Conservation (phyloP, 1,140 invertebrate genomes). For the Aphis gossypii region DNA sequence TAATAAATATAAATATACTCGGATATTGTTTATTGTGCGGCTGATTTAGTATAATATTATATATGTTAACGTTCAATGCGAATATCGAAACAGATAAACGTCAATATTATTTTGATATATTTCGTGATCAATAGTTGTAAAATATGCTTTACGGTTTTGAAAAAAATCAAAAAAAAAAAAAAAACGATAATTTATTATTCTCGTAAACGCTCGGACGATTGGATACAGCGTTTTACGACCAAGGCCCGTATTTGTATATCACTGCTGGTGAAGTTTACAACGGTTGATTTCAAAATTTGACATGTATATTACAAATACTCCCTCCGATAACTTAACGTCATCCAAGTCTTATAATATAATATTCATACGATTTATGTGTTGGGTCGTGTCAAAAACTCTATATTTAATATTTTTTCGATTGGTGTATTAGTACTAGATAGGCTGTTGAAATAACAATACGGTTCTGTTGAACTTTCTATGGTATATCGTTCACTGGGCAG, state of each 20-base stretch:
- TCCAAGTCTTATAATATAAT: not conserved
- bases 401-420: not conserved
- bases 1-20: not conserved
- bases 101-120: conserved; percentile 38
- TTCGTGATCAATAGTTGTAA: not conserved
- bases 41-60: conserved; percentile 3
- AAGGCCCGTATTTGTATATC: conserved; percentile 1
- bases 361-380: not conserved
- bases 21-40: not conserved
- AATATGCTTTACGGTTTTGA: conserved; percentile 22
- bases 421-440: too few species aligned
- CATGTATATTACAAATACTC: not conserved
- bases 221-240: conserved; percentile 31
- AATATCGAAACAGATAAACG: conserved; percentile 37
- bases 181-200: not conserved
- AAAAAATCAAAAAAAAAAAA: not conserved
- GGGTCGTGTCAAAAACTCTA: not conserved
- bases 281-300: not conserved
- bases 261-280: not conserved
- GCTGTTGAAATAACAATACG: not conserved
- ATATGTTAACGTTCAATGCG: not conserved
- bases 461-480: not conserved
- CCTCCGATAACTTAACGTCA: not conserved
- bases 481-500: not conserved
- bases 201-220: conserved; percentile 20